Evolutionary conservation across 2,888 invertebrate species (phyloP), one percentile per base, ranked within the genome.

Genomic region (Lochmaea crataegi): DNA sequence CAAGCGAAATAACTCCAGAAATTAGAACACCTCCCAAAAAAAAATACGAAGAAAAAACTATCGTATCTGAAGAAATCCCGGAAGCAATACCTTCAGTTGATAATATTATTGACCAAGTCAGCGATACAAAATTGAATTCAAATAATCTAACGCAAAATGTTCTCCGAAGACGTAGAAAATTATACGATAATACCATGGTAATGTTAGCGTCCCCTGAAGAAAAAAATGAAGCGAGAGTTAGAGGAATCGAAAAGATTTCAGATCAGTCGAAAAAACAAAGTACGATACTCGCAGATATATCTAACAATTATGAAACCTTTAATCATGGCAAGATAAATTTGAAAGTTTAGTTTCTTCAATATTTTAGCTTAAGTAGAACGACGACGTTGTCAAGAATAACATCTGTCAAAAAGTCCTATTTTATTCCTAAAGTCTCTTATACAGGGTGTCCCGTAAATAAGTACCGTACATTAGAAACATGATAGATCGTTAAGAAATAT

Each of bases 261-360:
- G 14, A 48, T 48, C 48, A 12, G n/a, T n/a, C n/a, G 6, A 48
- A 5, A 5, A 48, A 48, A 48, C 48, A 14, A 14, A 48, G 12
- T 5, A n/a, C 14, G 14, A 7, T 2, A n/a, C n/a, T 48, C 48
- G 48, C 32, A 7, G 32, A 38, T 9, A 7, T 38, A 38, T 38
- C 32, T 38, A 38, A 0, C 6, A 48, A n/a, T n/a, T n/a, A 48
- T 7, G 48, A 2, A 48, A 48, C 14, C 5, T 14, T 48, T 48
- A n/a, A 48, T 48, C n/a, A n/a, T 14, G 48, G 48, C n/a, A 48
- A 48, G 48, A 48, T 48, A 48, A 48, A 48, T 48, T 48, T 48
- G n/a, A n/a, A 14, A 48, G 4, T n/a, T 7, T n/a, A n/a, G n/a
- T n/a, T 48, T 11, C n/a, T 48, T 48, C 2, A 12, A n/a, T n/a